phyloP scores from a whole-genome alignment of 2,888 invertebrate genomes.

The Cinara cedri region DNA sequence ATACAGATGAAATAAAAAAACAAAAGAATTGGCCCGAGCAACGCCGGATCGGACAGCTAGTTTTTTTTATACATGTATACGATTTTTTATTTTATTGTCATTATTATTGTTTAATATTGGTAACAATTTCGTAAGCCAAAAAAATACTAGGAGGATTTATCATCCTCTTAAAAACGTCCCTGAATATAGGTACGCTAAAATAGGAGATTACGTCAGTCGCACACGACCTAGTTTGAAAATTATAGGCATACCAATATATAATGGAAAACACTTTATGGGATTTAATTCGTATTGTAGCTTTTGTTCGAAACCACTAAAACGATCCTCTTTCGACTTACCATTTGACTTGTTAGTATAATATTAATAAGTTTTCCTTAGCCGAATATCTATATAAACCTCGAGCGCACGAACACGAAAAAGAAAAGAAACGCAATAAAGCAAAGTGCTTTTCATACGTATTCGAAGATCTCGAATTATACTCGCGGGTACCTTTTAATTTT shows the following conservation, averaged over 20 bases:
- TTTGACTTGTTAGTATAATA: constrained; percentile 32
- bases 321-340: constrained; percentile 7
- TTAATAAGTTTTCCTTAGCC: constrained; percentile 11
- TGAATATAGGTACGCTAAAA: constrained; percentile 3
- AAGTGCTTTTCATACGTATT: constrained; percentile 10
- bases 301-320: constrained; percentile 40
- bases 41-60: too few relatives aligned
- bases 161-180: too few relatives aligned
- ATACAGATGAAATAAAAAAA: too few relatives aligned
- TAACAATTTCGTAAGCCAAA: too few relatives aligned
- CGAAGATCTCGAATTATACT: constrained; percentile 3
- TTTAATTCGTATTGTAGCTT: constrained; percentile 30
- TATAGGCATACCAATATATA: background rate
- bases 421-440: constrained; percentile 13
- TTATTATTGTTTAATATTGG: too few relatives aligned
- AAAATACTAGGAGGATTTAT: too few relatives aligned
- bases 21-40: too few relatives aligned
- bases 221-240: constrained; percentile 19
- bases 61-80: too few relatives aligned
- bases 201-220: constrained; percentile 10
- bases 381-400: background rate
- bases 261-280: constrained; percentile 2
- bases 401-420: background rate
- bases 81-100: too few relatives aligned
- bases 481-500: constrained; percentile 5